Conservation (phyloP, 2,113 vertebrate species). For the Daboia siamensis region DNA sequence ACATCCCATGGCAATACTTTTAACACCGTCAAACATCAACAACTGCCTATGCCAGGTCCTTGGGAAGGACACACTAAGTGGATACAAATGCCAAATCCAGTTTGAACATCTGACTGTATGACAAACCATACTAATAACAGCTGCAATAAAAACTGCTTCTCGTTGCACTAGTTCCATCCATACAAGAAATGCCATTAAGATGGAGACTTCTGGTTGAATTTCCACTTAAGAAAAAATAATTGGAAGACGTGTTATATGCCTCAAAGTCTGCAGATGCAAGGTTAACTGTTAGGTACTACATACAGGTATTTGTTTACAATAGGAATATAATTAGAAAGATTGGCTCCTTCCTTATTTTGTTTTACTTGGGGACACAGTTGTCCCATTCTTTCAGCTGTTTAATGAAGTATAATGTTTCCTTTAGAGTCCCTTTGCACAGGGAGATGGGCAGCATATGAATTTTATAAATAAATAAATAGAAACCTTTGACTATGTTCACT, state of each 20-base stretch:
- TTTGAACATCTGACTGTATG: not conserved
- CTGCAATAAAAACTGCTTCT: not conserved
- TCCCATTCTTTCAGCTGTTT: not conserved
- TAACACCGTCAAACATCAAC: not conserved
- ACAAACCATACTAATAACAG: not conserved
- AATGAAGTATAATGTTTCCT: not conserved
- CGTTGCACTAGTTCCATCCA: not conserved
- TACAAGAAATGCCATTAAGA: not conserved
- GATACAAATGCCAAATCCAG: not conserved
- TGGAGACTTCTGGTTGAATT: not conserved
- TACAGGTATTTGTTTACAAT: not conserved
- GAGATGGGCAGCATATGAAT: not conserved
- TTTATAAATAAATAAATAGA: not conserved
- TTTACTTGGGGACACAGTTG: not conserved
- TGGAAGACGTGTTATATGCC: not conserved
- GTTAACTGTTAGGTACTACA: not conserved
- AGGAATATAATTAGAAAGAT: not conserved
- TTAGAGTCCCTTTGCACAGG: not conserved
- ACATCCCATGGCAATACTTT: not conserved
- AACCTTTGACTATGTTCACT: not conserved
- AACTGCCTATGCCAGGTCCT: not conserved
- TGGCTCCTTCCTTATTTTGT: not conserved
- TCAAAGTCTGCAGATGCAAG: not conserved
- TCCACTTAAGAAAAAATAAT: not conserved
- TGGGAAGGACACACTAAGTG: not conserved